A percentile compares a stretch with the other conserved stretches of the same genome.
Evolutionary conservation across 2,797 vertebrate species (phyloP).

Genomic region (Eospalax fontanierii): DNA sequence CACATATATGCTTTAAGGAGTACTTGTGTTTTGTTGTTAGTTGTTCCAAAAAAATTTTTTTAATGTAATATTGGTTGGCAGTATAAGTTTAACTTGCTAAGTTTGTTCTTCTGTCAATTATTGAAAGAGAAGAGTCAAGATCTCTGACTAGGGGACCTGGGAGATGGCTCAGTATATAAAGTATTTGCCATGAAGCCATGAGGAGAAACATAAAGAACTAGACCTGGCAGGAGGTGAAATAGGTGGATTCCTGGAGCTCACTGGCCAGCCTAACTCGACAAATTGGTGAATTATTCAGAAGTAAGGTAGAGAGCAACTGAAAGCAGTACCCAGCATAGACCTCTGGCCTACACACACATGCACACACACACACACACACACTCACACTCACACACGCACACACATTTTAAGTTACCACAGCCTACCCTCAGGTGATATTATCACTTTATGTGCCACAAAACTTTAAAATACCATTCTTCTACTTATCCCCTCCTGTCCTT

Average conservation of each 20-base stretch:
- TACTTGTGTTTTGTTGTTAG: constrained; percentile 8
- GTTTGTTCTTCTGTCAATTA: too few relatives aligned
- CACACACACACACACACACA: neutral
- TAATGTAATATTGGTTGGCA: neutral
- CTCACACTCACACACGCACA: neutral
- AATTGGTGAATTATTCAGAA: too few relatives aligned
- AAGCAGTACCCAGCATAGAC: neutral
- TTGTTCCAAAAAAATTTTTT: constrained; percentile 26
- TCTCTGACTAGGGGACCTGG: neutral
- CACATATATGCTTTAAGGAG: too few relatives aligned
- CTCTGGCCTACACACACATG: neutral
- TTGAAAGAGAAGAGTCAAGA: too few relatives aligned
- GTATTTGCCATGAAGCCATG: too few relatives aligned
- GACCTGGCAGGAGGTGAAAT: neutral
- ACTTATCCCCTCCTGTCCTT: constrained; percentile 30
- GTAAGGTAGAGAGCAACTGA: neutral
- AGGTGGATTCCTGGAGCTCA: neutral
- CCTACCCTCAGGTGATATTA: too few relatives aligned
- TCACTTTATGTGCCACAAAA: neutral
- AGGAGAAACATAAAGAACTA: neutral
- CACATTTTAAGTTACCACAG: too few relatives aligned
- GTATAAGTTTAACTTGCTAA: constrained; percentile 39
- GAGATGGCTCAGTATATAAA: neutral
- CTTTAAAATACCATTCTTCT: neutral
- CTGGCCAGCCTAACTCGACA: neutral